phyloP scores from a whole-genome alignment of 2,888 invertebrate species.

The Idaea aversata region DNA sequence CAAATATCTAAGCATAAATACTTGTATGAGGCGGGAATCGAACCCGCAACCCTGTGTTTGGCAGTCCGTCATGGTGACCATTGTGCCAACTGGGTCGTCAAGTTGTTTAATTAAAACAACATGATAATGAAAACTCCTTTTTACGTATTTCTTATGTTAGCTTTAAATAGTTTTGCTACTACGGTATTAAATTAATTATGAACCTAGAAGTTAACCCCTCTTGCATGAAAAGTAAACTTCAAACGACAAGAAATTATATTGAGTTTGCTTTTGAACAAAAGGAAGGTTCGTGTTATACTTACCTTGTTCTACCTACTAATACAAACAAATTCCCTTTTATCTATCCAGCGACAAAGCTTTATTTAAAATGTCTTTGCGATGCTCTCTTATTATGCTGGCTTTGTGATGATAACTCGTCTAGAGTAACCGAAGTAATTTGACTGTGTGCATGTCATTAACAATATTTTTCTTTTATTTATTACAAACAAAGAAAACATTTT shows the following conservation, averaged over 20 bases:
- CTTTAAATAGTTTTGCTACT: not conserved
- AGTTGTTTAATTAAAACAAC: not conserved
- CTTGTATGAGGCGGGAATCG: too few relatives aligned
- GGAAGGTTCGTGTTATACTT: slow-evolving; percentile 27
- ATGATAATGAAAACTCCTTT: not conserved
- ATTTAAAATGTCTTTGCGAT: slow-evolving; percentile 45
- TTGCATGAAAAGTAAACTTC: slow-evolving; percentile 1
- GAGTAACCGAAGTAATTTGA: slow-evolving; percentile 26
- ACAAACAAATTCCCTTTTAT: slow-evolving; percentile 52
- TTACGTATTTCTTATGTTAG: not conserved
- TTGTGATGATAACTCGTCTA: slow-evolving; percentile 31
- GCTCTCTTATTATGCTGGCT: slow-evolving; percentile 34
- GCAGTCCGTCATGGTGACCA: too few relatives aligned
- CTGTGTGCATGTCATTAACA: slow-evolving; percentile 27
- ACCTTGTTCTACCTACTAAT: slow-evolving; percentile 46
- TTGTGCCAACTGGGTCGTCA: too few relatives aligned
- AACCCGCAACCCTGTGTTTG: too few relatives aligned
- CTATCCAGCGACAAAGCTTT: slow-evolving; percentile 45
- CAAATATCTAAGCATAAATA: too few relatives aligned
- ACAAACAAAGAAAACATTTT: slow-evolving; percentile 19
- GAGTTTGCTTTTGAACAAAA: slow-evolving; percentile 25
- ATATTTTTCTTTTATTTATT: slow-evolving; percentile 39
- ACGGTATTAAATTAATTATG: not conserved
- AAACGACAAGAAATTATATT: slow-evolving; percentile 21
- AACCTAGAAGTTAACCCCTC: slow-evolving; percentile 1